Evolutionary conservation across 2,797 vertebrate genomes (phyloP), one percentile per base, ranked within the genome.

Genomic region (Staurois parvus): DNA sequence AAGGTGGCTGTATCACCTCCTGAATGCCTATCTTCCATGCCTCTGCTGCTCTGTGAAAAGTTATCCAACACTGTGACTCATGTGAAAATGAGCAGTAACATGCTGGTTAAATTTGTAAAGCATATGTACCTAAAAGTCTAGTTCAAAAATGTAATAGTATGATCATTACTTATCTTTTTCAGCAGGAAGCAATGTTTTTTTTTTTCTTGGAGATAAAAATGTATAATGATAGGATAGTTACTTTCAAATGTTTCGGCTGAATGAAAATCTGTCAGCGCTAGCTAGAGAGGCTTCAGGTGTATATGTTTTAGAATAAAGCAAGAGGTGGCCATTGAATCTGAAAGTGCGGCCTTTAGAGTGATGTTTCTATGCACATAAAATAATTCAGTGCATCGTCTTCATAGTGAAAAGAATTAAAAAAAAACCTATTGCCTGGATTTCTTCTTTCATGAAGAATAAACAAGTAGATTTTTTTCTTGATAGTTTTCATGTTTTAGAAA

Each of bases 401-500:
- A 29, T 29, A 66, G 69, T 29, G 32, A 37, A 59, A 84, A 24
- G 56, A 28, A 66, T n/a, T n/a, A 40, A 76, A 73, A 4, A 26
- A n/a, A 66, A 3, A 77, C 2, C 30, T 30, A 17, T 70, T 81
- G 52, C 28, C 9, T 85, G 19, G 9, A 74, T 34, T 12, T 84
- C 45, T 34, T 79, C 45, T 48, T 81, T 68, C 26, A 76, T 48
- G 42, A 74, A 45, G 40, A 73, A 85, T 34, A 76, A 81, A 81
- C 84, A 85, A 75, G 59, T 40, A 80, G 77, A 85, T 85, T 29
- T 42, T 56, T 30, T 56, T 37, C 24, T 48, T 66, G 83, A 85
- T 78, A 78, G 32, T 72, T 79, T 79, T 85, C 45, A 73, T 72
- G 69, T 79, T 72, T 85, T 69, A 48, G 70, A 87, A 83, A 83